Percentiles rank a stretch among this genome's conserved stretches.
These are phyloP conservation scores for Odontocolon sp. DNA, from an alignment of 2,888 invertebrate genomes.

Conservation along the genomic window DNA sequence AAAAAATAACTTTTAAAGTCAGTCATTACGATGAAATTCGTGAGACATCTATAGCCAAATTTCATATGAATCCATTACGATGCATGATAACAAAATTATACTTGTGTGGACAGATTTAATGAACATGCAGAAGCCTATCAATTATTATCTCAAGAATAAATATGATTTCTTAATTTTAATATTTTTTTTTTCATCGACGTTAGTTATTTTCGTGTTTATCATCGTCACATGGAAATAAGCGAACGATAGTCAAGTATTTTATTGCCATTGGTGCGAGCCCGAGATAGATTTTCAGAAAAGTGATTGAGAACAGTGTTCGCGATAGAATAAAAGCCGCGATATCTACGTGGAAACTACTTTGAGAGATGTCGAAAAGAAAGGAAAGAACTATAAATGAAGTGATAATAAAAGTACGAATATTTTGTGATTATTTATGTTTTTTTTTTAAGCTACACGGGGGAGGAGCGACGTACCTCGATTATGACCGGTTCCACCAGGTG, in stretches of 20 bases:
- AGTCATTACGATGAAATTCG: slow-evolving; percentile 21
- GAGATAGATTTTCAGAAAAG: neutral
- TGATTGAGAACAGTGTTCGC: slow-evolving; percentile 10
- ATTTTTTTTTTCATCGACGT: neutral
- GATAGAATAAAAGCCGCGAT: slow-evolving; percentile 17
- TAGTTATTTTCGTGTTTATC: slow-evolving; percentile 62
- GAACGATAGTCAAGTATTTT: neutral
- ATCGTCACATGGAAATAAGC: slow-evolving; percentile 72
- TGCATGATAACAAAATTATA: neutral
- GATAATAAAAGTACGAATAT: slow-evolving; percentile 4
- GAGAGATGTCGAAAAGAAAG: slow-evolving; percentile 7
- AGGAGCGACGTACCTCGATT: slow-evolving; percentile 89
- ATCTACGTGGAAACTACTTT: slow-evolving; percentile 9
- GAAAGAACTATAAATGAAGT: slow-evolving; percentile 3
- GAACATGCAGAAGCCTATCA: slow-evolving; percentile 37
- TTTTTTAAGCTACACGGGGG: slow-evolving; percentile 16
- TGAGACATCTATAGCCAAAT: slow-evolving; percentile 25
- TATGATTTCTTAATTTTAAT: slow-evolving; percentile 23
- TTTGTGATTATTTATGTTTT: neutral
- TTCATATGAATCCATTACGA: neutral
- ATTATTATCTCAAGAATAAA: slow-evolving; percentile 1
- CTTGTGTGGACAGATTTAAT: neutral
- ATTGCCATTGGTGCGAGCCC: neutral
- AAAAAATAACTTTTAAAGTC: slow-evolving; percentile 38
- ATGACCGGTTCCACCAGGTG: slow-evolving; percentile 92